Evolutionary conservation across 2,113 vertebrate genomes (phyloP), one percentile per base, ranked within the genome.

Genomic region (Coracopsis vasa): DNA sequence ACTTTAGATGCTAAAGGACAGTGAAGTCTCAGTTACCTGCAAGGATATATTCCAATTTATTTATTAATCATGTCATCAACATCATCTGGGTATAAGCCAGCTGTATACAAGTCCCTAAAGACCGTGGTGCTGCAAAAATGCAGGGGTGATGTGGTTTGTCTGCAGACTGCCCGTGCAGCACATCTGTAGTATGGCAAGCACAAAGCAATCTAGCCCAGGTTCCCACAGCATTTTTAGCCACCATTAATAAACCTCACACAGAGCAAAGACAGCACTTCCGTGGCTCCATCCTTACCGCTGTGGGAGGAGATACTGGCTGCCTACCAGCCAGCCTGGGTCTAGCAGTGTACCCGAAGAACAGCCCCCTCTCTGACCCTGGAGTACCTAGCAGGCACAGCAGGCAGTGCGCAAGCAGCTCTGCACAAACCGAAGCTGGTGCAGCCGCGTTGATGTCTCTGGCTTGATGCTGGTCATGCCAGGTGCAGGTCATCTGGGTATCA

Each of bases 231-330:
- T 0, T 1, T 70, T 27, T n/a, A 74, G 45, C 50, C 31, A 2
- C 60, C 0, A 0, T 6, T 58, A 13, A 66, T 25, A 37, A 79
- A 50, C 20, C 51, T 66, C 50, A 19, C 6, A 1, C 5, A 37
- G 60, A 56, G 37, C 50, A 29, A 39, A 78, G 41, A 37, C 4
- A 0, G 9, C 4, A 2, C 58, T 80, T 47, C 77, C 70, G 41
- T 0, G 0, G 10, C 87, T 24, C 13, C 0, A 0, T 58, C 41
- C 31, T 24, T 21, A 4, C 0, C 0, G 0, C 47, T 44, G 3
- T 2, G 6, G 14, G 31, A 70, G 33, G 33, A 84, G 1, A 2
- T 44, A 50, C 20, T 0, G 27, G 27, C 80, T 74, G 74, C 44
- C 3, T 4, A 64, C 4, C 3, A 61, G 48, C 24, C 64, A 80